Evolutionary conservation across 2,888 invertebrate species (phyloP).

Genomic region (Embidobia sp.): DNA sequence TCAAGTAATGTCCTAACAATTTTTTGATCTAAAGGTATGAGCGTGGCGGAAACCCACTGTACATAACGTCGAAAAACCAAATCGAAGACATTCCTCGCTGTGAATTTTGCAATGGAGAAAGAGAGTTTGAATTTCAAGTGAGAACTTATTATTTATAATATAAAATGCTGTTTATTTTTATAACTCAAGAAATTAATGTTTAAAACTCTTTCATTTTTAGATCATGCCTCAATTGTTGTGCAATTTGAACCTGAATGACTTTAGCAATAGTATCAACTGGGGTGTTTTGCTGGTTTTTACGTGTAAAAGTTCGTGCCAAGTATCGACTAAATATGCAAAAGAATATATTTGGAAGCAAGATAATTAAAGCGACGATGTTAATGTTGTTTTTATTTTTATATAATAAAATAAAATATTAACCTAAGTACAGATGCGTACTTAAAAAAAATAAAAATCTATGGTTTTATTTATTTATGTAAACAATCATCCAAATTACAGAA

Average conservation of each 20-base stretch:
- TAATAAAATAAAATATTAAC: constrained; percentile 20
- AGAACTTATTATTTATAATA: neutral
- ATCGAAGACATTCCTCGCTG: constrained; percentile 87
- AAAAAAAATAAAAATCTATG: too few relatives aligned
- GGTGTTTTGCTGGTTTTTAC: constrained; percentile 93
- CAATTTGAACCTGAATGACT: constrained; percentile 85
- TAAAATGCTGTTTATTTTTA: neutral
- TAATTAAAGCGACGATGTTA: too few relatives aligned
- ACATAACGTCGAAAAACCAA: constrained; percentile 86
- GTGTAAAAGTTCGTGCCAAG: constrained; percentile 89
- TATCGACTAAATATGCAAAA: constrained; percentile 86
- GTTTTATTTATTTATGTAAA: too few relatives aligned
- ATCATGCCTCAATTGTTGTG: constrained; percentile 92
- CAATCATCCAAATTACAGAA: too few relatives aligned
- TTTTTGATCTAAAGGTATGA: constrained; percentile 85
- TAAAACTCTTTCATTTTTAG: constrained; percentile 81
- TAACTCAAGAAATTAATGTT: too few relatives aligned
- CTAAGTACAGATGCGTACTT: neutral
- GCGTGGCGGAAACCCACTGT: constrained; percentile 90
- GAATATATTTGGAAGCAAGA: constrained; percentile 95
- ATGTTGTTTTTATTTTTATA: too few relatives aligned
- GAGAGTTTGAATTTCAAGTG: constrained; percentile 96
- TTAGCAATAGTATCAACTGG: constrained; percentile 90
- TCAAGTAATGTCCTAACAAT: neutral
- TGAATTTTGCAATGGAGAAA: constrained; percentile 87